A percentile compares a stretch with the other conserved stretches of the same genome.
These are phyloP conservation scores for Chauna torquata DNA, from an alignment of 2,113 vertebrate species.

Conservation along the genomic window DNA sequence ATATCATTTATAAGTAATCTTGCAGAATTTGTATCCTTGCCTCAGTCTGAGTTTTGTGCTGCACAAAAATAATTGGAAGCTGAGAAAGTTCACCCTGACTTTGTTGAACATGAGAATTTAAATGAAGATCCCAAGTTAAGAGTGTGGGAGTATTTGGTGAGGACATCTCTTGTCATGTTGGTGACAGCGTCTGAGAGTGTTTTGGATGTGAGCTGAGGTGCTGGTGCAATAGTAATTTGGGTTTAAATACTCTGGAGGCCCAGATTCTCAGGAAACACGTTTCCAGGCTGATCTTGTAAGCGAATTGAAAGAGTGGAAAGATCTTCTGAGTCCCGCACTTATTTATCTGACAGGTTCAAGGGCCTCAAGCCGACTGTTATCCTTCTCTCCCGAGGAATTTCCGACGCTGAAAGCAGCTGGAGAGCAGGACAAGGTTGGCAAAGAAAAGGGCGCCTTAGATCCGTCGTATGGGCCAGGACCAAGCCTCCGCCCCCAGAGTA, in stretches of 20 bases:
- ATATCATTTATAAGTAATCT: not conserved
- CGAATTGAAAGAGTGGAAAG: not conserved
- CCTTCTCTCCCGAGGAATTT: constrained; percentile 99
- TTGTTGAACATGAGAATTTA: not conserved
- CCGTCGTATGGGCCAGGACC: constrained; percentile 99
- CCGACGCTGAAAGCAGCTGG: constrained; percentile 99
- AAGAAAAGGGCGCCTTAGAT: constrained; percentile 99
- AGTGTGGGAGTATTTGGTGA: constrained; percentile 15
- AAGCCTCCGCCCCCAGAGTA: constrained; percentile 99
- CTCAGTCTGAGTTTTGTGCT: not conserved
- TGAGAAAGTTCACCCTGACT: constrained; percentile 18
- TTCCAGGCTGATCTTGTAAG: not conserved
- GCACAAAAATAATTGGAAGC: constrained; percentile 1
- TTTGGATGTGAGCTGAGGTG: not conserved
- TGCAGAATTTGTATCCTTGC: not conserved
- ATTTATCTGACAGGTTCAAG: constrained; percentile 88
- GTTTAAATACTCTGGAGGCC: not conserved
- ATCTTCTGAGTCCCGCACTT: not conserved
- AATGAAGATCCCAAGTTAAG: not conserved
- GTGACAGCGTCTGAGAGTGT: not conserved
- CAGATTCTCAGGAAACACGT: not conserved
- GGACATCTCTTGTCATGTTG: not conserved
- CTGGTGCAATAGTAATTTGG: not conserved
- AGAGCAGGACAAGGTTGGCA: constrained; percentile 99
- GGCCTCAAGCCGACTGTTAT: constrained; percentile 99